Conservation (phyloP, 1,140 invertebrate species). For the Rhizoglyphus robini region DNA sequence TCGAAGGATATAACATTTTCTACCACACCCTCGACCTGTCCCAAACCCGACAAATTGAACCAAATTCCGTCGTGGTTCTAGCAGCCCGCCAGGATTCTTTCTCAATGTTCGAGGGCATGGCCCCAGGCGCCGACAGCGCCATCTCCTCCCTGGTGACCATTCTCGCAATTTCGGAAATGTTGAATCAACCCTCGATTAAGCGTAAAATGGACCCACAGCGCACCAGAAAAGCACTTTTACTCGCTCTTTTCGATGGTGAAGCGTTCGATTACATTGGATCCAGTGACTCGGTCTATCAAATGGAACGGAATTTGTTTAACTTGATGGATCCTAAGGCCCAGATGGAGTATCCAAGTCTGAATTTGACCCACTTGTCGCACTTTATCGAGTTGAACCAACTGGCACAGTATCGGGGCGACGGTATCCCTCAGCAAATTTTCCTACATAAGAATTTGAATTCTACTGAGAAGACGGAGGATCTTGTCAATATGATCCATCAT, state of each 20-base stretch:
- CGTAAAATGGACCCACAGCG: constrained; percentile 29
- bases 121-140: constrained; percentile 62
- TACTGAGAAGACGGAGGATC: neutral
- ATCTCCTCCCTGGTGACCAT: constrained; percentile 63
- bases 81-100: constrained; percentile 64
- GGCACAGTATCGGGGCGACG: neutral
- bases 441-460: neutral
- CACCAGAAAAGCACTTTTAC: constrained; percentile 52
- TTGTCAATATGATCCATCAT: neutral
- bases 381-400: neutral
- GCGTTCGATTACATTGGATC: constrained; percentile 89
- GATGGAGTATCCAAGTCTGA: constrained; percentile 56
- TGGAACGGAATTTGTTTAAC: constrained; percentile 52
- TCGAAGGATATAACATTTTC: constrained; percentile 66
- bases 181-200: constrained; percentile 41
- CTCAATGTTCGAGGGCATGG: constrained; percentile 66
- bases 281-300: constrained; percentile 70
- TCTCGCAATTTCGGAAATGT: constrained; percentile 54
- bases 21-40: constrained; percentile 37
- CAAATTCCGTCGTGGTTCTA: constrained; percentile 52
- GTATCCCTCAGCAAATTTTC: neutral
- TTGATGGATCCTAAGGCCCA: constrained; percentile 35
- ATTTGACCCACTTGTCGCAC: constrained; percentile 51
- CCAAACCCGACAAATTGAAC: neutral
- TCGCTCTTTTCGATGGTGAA: constrained; percentile 82